phyloP scores from a whole-genome alignment of 2,888 invertebrate species.

The Mythimna pallens region DNA sequence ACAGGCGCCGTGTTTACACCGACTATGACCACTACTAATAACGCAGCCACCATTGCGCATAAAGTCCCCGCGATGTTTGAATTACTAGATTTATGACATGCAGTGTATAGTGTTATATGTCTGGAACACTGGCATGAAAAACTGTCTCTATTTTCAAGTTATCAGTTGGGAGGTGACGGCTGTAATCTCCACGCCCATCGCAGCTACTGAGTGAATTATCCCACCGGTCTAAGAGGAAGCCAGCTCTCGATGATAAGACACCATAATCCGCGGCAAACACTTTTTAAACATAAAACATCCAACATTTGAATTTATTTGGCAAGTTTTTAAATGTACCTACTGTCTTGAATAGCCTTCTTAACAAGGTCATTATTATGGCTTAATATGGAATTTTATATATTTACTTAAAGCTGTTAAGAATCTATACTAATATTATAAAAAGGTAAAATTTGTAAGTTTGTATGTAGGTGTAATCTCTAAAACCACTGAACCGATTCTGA shows the following conservation, averaged over 20 bases:
- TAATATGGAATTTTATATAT: background rate
- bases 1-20: conserved; percentile 67
- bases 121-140: conserved; percentile 15
- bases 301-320: background rate
- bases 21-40: conserved; percentile 60
- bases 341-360: background rate
- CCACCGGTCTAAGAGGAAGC: conserved; percentile 38
- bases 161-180: conserved; percentile 54
- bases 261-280: conserved; percentile 3
- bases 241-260: conserved; percentile 26
- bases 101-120: conserved; percentile 51
- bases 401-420: no score
- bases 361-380: background rate
- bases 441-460: no score
- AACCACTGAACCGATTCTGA: no score
- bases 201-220: conserved; percentile 34
- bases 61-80: conserved; percentile 54
- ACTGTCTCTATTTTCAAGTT: conserved; percentile 45
- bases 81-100: conserved; percentile 50
- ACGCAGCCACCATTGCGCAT: conserved; percentile 63
- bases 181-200: conserved; percentile 58
- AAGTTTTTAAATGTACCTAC: background rate
- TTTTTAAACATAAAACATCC: conserved; percentile 1
- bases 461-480: no score
- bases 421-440: no score